phyloP scores from a whole-genome alignment of 2,113 vertebrate genomes.

The Falco punctatus region DNA sequence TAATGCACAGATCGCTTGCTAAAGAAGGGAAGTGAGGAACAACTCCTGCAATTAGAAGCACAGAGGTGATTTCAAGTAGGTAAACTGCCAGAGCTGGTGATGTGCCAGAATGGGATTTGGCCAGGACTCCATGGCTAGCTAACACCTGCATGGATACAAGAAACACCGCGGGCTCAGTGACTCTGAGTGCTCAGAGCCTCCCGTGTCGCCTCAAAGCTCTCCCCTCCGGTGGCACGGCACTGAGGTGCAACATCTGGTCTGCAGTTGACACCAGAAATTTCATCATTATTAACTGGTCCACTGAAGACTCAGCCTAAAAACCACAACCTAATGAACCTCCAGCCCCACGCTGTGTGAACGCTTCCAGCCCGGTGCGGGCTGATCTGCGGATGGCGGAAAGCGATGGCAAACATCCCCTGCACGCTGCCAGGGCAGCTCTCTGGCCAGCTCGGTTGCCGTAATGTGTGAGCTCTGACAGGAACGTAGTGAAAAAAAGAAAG shows the following conservation, averaged over 20 bases:
- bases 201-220: neutral
- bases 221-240: neutral
- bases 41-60: neutral
- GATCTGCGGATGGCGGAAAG: neutral
- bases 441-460: neutral
- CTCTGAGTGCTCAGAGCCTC: neutral
- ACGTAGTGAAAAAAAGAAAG: neutral
- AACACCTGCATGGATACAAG: constrained; percentile 3
- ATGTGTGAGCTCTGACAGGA: neutral
- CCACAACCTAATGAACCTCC: neutral
- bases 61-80: neutral
- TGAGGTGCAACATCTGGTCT: neutral
- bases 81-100: neutral
- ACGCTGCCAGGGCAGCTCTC: neutral
- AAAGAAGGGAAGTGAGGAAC: neutral
- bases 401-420: constrained; percentile 3
- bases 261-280: constrained; percentile 5
- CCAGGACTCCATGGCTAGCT: neutral
- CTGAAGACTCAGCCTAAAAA: neutral
- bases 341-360: neutral
- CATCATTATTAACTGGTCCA: neutral
- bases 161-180: fast-evolving
- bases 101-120: neutral
- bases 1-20: neutral
- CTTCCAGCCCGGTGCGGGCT: neutral